phyloP scores from a whole-genome alignment of 2,113 vertebrate species.

The Agelaius phoeniceus region DNA sequence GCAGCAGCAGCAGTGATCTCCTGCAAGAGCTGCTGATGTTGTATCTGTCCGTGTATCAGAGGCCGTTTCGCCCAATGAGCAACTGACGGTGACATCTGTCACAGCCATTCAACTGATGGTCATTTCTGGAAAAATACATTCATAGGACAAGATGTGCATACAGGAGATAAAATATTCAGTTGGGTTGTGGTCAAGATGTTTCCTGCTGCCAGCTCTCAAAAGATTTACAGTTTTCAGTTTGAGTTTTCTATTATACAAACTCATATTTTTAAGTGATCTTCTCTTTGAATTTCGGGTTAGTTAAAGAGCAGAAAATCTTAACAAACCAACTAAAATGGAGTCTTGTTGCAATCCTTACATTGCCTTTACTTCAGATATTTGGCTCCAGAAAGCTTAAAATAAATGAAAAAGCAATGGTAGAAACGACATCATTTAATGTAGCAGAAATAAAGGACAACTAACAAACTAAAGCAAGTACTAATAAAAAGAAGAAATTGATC shows the following conservation, averaged over 20 bases:
- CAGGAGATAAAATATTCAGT: slow-evolving; percentile 49
- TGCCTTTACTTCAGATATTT: background rate
- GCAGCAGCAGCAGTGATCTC: background rate
- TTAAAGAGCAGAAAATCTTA: background rate
- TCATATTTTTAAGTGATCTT: background rate
- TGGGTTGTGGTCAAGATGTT: slow-evolving; percentile 10
- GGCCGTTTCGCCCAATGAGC: background rate
- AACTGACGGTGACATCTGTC: background rate
- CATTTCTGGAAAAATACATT: background rate
- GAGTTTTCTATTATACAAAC: background rate
- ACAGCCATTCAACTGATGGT: background rate
- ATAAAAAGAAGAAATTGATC: background rate
- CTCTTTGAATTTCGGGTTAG: background rate
- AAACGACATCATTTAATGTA: background rate
- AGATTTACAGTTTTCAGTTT: background rate
- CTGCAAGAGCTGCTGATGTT: background rate
- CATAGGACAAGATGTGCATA: background rate
- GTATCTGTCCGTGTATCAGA: background rate
- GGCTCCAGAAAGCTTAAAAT: background rate
- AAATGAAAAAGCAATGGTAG: background rate
- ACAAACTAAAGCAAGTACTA: background rate
- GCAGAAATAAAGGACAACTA: background rate
- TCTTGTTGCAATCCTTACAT: background rate
- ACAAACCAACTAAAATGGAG: background rate
- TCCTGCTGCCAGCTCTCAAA: background rate